Percentiles rank a stretch among this genome's conserved stretches.
These are phyloP conservation scores for Lagorchestes hirsutus DNA, from an alignment of 2,797 vertebrate genomes.

Conservation along the genomic window DNA sequence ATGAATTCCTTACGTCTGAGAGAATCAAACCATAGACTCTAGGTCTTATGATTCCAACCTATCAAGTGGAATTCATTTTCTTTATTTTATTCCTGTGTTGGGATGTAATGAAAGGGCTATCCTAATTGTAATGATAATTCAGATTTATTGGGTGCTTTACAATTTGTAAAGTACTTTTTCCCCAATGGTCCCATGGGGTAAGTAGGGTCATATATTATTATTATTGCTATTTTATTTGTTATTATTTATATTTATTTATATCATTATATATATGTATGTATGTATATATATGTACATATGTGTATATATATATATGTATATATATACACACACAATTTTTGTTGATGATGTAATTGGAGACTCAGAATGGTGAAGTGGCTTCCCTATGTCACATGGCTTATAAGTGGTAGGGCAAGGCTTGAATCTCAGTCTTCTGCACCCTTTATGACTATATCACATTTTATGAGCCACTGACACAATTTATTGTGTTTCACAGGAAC, in stretches of 20 bases:
- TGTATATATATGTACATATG: too few species aligned
- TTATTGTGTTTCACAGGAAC: neutral
- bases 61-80: neutral
- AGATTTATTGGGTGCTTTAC: neutral
- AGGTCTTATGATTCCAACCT: neutral
- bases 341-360: neutral
- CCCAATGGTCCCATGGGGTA: neutral
- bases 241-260: neutral
- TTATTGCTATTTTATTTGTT: neutral
- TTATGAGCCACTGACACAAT: neutral
- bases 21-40: neutral
- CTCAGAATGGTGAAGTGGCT: neutral
- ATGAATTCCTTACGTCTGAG: neutral
- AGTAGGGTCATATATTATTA: neutral
- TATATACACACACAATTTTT: neutral
- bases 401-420: neutral
- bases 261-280: too few species aligned
- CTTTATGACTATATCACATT: neutral
- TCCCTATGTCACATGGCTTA: neutral
- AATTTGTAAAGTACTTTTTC: neutral
- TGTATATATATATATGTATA: too few species aligned
- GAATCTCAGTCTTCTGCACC: neutral
- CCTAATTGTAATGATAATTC: neutral
- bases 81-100: neutral
- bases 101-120: neutral